Evolutionary conservation across 2,888 invertebrate species (phyloP).

Genomic region (Tolmerus cingulatus): DNA sequence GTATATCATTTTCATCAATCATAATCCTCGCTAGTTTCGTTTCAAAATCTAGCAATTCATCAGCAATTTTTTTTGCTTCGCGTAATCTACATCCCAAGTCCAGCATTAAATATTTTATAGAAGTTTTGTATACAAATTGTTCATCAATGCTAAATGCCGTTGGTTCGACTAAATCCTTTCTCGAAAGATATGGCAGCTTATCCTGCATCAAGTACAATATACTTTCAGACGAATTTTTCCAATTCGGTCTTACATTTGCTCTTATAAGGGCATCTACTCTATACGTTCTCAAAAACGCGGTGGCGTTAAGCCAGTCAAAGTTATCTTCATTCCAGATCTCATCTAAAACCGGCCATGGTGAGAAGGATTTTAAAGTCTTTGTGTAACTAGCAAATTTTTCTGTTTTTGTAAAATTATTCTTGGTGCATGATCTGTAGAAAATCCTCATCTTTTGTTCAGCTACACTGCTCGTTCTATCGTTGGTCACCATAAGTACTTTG

Average conservation of each 20-base stretch:
- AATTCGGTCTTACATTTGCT: slow-evolving; percentile 18
- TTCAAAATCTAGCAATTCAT: slow-evolving; percentile 14
- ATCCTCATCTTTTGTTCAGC: not conserved
- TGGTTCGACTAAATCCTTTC: not conserved
- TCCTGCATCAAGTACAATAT: slow-evolving; percentile 2
- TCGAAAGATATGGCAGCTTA: not conserved
- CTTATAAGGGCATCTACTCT: not conserved
- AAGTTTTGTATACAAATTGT: not conserved
- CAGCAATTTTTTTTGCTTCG: not conserved
- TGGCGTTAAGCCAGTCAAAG: not conserved
- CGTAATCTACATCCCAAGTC: slow-evolving; percentile 2
- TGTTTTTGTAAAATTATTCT: not conserved
- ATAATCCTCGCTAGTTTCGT: not conserved
- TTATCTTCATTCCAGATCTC: not conserved
- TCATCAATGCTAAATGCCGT: not conserved
- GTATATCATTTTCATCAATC: slow-evolving; percentile 6
- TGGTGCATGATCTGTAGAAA: not conserved
- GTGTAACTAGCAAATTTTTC: slow-evolving; percentile 5
- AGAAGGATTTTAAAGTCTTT: not conserved
- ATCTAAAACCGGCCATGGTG: slow-evolving; percentile 4
- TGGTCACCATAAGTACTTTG: not conserved
- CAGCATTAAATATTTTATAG: slow-evolving; percentile 20
- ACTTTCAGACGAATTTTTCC: slow-evolving; percentile 9
- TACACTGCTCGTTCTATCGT: not conserved
- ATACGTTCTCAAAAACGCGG: not conserved